These are phyloP conservation scores for Pomatostomus ruficeps DNA, from an alignment of 2,113 vertebrate genomes.

Conservation along the genomic window DNA sequence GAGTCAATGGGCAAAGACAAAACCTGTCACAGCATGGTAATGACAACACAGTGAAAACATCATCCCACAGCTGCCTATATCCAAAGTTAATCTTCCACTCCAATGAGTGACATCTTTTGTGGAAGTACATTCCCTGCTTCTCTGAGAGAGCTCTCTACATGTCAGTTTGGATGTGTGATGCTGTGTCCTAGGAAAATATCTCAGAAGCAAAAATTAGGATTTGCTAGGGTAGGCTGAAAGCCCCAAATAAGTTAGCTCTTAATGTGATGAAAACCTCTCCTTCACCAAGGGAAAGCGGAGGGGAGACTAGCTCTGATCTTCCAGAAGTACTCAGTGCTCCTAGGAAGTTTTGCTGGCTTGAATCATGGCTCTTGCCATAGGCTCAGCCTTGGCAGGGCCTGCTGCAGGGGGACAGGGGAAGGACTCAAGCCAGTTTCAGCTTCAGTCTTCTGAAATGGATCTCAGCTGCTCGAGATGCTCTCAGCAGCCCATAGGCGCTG, in stretches of 20 bases:
- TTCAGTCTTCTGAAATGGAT: constrained; percentile 55
- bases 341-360: not conserved
- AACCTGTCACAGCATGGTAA: not conserved
- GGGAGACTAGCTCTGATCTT: not conserved
- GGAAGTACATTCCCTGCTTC: not conserved
- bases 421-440: not conserved
- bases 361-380: not conserved
- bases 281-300: not conserved
- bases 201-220: not conserved
- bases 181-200: not conserved
- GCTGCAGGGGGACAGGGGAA: not conserved
- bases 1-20: not conserved
- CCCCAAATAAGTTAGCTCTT: not conserved
- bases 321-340: not conserved
- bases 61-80: not conserved
- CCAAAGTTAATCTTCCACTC: not conserved
- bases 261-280: not conserved
- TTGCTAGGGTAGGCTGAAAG: not conserved
- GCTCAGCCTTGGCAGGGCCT: not conserved
- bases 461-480: constrained; percentile 52
- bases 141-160: not conserved
- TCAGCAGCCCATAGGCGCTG: constrained; percentile 63
- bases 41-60: not conserved
- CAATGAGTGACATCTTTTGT: not conserved
- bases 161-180: not conserved